These are phyloP conservation scores for Tachycineta bicolor DNA, from an alignment of 2,113 vertebrate species.

Conservation along the genomic window DNA sequence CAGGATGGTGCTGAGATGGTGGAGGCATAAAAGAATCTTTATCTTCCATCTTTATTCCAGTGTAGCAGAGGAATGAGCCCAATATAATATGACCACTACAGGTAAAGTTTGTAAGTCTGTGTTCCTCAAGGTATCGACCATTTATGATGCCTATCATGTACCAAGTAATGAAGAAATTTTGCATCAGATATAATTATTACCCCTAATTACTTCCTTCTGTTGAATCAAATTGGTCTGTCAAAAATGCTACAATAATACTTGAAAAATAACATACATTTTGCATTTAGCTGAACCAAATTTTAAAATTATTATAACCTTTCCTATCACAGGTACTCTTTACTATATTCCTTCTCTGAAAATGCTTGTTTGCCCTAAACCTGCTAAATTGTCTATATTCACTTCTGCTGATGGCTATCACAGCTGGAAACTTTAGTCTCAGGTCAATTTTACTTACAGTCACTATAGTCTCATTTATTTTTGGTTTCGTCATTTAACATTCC, in stretches of 20 bases:
- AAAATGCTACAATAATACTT: not conserved
- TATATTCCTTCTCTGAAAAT: not conserved
- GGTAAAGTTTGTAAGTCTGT: not conserved
- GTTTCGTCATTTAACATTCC: not conserved
- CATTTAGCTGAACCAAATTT: not conserved
- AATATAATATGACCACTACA: not conserved
- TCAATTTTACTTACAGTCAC: not conserved
- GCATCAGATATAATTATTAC: not conserved
- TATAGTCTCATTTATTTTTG: not conserved
- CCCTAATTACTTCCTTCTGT: not conserved
- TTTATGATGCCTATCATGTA: not conserved
- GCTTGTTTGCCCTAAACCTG: not conserved
- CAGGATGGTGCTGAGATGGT: constrained; percentile 12
- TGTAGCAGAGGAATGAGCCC: not conserved
- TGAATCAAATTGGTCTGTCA: not conserved
- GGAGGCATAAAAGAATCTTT: constrained; percentile 10
- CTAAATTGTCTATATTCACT: not conserved
- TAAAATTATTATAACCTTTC: not conserved
- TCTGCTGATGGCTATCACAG: not conserved
- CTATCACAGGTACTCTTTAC: not conserved
- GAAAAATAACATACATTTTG: not conserved
- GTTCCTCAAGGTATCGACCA: not conserved
- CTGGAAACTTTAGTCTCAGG: not conserved
- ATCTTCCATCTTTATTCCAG: constrained; percentile 17
- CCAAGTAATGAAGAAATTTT: not conserved